Base-by-base conservation (phyloP, 2,797 vertebrate genomes). In the Oreochromis mossambicus region DNA sequence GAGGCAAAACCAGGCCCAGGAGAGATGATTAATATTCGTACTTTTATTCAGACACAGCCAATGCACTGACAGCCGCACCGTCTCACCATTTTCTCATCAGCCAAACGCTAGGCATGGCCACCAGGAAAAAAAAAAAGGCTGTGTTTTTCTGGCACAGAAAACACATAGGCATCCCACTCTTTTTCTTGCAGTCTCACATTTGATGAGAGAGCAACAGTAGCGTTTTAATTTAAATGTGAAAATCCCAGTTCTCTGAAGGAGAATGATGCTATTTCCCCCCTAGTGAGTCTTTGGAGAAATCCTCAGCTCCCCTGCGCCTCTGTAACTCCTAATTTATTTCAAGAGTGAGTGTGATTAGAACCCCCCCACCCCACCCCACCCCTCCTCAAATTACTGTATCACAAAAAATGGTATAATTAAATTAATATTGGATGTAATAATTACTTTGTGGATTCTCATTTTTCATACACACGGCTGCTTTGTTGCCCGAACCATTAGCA, bases 401-500 rank as follows among this genome's bases (percentile, higher is more conserved):
- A 79, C 92, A 93, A 93, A 95, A 95, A 96, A 96, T 89, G 89
- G 89, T 93, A 94, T 96, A 96, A 97, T 96, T 96, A 97, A 97
- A 97, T 96, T 96, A 97, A 97, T 97, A 97, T 96, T 96, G 96
- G 91, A 97, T 97, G 94, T 96, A 96, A 96, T 97, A 96, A 97
- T 97, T 96, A 96, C 96, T 96, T 95, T 96, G 96, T 96, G 95
- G 95, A 96, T 96, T 97, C 95, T 95, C 92, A 95, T 97, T 96
- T 96, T 96, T 95, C 92, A 96, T 94, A 95, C 91, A 93, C 93
- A 92, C 95, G 94, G 91, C 94, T 95, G 95, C 96, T 98, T 97
- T 97, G 96, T 97, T 97, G 95, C 93, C 95, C 94, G 95, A 97
- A 95, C 95, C 96, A 97, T 97, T 98, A 97, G 96, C 96, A 97